Percentiles rank a stretch among this genome's conserved stretches.
Evolutionary conservation across 1,140 invertebrate genomes (phyloP).

Genomic region (Paracyclopina nana): DNA sequence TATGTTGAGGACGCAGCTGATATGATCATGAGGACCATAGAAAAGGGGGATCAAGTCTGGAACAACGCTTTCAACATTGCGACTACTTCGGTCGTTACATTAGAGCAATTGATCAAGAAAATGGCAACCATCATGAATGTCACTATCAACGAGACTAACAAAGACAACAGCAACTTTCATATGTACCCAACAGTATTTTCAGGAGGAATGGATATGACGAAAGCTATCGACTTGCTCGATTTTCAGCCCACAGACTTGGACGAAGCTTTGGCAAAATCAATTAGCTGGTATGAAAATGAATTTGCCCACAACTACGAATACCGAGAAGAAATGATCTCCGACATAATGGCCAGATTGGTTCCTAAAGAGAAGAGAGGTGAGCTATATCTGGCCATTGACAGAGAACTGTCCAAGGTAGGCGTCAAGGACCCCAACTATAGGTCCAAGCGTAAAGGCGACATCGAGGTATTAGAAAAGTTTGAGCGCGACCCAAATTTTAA

Average conservation of each 20-base stretch:
- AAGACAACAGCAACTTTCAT: slow-evolving; percentile 21
- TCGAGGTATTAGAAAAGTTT: not conserved
- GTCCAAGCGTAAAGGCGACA: not conserved
- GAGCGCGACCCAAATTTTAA: too few species aligned
- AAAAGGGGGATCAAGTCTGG: slow-evolving; percentile 19
- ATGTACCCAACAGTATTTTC: slow-evolving; percentile 29
- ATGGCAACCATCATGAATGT: slow-evolving; percentile 22
- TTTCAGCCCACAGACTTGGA: slow-evolving; percentile 26
- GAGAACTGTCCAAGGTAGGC: not conserved
- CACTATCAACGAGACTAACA: slow-evolving; percentile 19
- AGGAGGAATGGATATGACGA: slow-evolving; percentile 26
- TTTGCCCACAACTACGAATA: not conserved
- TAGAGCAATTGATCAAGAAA: slow-evolving; percentile 21
- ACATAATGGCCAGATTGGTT: not conserved
- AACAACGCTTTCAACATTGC: slow-evolving; percentile 30
- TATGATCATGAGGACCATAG: slow-evolving; percentile 22
- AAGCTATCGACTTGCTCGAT: slow-evolving; percentile 24
- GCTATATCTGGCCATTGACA: not conserved
- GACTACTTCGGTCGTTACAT: slow-evolving; percentile 23
- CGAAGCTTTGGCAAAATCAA: not conserved
- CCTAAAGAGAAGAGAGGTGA: not conserved
- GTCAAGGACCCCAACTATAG: not conserved
- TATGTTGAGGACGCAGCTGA: slow-evolving; percentile 30
- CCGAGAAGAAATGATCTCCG: slow-evolving; percentile 9
- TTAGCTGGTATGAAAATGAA: not conserved